These are phyloP conservation scores for Caenorhabditis sp. DNA, from an alignment of 2,888 invertebrate genomes.

Conservation along the genomic window DNA sequence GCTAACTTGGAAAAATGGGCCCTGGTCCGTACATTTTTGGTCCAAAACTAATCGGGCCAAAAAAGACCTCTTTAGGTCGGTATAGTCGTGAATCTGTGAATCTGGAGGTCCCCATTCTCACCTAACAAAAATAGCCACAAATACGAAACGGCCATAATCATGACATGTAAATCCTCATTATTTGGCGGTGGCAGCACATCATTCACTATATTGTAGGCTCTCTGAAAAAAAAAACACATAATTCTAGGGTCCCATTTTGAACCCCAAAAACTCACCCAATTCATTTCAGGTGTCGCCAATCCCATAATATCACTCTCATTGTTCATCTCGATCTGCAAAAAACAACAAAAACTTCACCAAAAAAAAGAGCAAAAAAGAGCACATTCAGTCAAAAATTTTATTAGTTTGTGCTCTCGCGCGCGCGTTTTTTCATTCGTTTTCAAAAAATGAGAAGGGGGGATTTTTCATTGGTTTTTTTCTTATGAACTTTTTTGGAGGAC, in stretches of 20 bases:
- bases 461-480: too few species aligned
- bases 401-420: too few species aligned
- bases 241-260: too few species aligned
- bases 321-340: background rate
- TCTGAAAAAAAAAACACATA: slow-evolving; percentile 23
- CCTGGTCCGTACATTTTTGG: background rate
- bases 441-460: too few species aligned
- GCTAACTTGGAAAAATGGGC: background rate
- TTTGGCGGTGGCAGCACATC: slow-evolving; percentile 69
- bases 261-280: background rate
- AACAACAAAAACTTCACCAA: background rate
- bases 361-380: too few species aligned
- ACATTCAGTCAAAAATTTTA: too few species aligned
- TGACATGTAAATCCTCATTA: slow-evolving; percentile 65
- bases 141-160: slow-evolving; percentile 69
- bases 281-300: background rate
- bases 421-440: too few species aligned
- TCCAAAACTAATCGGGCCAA: too few species aligned
- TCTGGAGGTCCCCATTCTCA: slow-evolving; percentile 2
- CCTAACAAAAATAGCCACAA: slow-evolving; percentile 66
- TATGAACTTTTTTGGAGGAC: too few species aligned
- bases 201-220: slow-evolving; percentile 45
- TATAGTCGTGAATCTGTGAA: too few species aligned
- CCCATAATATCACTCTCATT: background rate
- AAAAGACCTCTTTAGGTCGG: too few species aligned